phyloP scores from a whole-genome alignment of 2,888 invertebrate genomes.

The Tenthredo livida region DNA sequence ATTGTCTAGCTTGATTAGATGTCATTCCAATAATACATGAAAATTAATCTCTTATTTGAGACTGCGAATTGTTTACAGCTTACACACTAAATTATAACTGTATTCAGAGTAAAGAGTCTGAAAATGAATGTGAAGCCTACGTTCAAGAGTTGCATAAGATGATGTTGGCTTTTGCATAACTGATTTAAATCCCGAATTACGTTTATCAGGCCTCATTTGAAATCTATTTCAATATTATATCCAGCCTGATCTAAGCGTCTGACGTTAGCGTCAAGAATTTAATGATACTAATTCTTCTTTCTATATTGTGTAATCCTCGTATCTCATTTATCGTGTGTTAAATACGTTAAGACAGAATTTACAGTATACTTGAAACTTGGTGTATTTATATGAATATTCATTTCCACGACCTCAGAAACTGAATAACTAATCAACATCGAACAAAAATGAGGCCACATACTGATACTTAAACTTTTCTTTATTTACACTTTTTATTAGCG shows the following conservation, averaged over 20 bases:
- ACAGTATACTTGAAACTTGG: background rate
- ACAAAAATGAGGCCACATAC: conserved; percentile 3
- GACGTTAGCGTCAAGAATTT: background rate
- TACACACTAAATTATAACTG: background rate
- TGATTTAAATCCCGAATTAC: background rate
- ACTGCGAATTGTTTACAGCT: background rate
- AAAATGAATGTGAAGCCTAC: background rate
- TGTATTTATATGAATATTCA: background rate
- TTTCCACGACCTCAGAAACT: background rate
- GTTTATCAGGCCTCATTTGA: background rate
- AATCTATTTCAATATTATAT: background rate
- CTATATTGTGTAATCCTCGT: background rate
- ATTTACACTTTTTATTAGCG: background rate
- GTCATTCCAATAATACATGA: background rate
- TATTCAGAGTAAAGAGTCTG: background rate
- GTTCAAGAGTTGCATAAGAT: background rate
- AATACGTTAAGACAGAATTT: background rate
- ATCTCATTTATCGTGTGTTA: background rate
- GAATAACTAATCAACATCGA: background rate
- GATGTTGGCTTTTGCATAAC: conserved; percentile 2
- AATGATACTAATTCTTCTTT: background rate
- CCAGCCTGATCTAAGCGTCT: background rate
- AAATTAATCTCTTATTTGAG: background rate
- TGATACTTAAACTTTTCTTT: background rate
- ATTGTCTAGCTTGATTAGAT: background rate